Evolutionary conservation across 2,888 invertebrate genomes (phyloP).

Genomic region (Limnephilus auricula): DNA sequence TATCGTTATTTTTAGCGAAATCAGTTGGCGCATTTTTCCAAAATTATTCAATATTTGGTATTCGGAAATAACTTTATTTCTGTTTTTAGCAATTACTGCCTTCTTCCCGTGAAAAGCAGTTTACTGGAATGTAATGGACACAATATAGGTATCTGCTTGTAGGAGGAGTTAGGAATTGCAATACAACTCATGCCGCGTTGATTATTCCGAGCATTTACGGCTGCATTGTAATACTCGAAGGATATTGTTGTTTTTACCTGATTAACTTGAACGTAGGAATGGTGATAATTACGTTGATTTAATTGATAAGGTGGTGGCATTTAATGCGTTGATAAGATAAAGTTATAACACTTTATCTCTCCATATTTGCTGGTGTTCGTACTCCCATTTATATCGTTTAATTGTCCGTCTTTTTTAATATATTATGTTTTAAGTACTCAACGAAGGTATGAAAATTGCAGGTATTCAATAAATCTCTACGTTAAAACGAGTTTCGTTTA

Average conservation of each 20-base stretch:
- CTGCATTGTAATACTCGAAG: background rate
- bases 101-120: background rate
- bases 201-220: background rate
- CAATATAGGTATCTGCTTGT: background rate
- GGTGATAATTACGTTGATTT: background rate
- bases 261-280: background rate
- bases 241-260: background rate
- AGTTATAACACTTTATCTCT: background rate
- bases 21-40: too few relatives aligned
- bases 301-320: background rate
- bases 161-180: background rate
- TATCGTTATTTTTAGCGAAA: too few relatives aligned
- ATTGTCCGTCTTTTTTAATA: too few relatives aligned
- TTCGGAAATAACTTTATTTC: too few relatives aligned
- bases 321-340: background rate
- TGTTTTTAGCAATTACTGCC: background rate
- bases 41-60: too few relatives aligned
- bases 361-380: background rate
- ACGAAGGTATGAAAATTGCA: too few relatives aligned
- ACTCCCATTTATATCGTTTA: background rate
- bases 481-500: too few relatives aligned
- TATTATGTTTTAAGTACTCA: too few relatives aligned
- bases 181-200: too few relatives aligned
- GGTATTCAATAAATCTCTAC: too few relatives aligned
- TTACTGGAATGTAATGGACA: background rate